Base-by-base conservation (phyloP, 2,113 vertebrate species). In the Machaerirhynchus nigripectus region DNA sequence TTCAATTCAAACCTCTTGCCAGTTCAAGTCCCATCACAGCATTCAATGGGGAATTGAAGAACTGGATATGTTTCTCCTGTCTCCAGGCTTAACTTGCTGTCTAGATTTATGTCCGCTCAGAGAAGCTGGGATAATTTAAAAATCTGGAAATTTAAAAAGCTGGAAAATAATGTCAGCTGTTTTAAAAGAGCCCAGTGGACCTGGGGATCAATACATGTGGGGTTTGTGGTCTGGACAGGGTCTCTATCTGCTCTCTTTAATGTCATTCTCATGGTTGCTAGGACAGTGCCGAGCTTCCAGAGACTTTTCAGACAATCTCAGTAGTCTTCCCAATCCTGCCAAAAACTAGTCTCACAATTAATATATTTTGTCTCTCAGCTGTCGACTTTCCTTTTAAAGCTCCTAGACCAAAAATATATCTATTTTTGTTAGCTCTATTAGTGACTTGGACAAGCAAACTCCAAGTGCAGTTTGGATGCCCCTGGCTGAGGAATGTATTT, bases 21-120 rank as follows among this genome's bases (percentile, higher is more conserved):
- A 95, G 60, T 90, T 90, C 73, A 81, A 93, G 94, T 89, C 86
- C 93, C 93, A 91, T 93, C 40, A 21, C 57, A 61, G 53, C 49
- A 50, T 87, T 85, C 94, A 96, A 37, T 2, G 0, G 93, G 91
- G 94, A 94, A 91, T 61, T 93, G 84, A 87, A 93, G 53, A 73
- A 27, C 67, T 97, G 84, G 87, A 80, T 95, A 65, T 73, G 67
- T 94, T 96, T 94, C 87, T 94, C 67, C 63, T 83, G 93, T 94
- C 96, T 96, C 91, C 93, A 96, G 28, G 70, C 77, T 96, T 94
- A 95, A 90, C 80, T 94, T 91, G 52, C 77, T 92, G 87, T 95
- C 93, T 93, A 92, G 82, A 94, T 96, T 97, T 96, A 93, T 96
- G 94, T 96, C 89, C 83, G 78, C 77, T 83, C 76, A 94, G 94